Evolutionary conservation across 2,797 vertebrate species (phyloP).

Genomic region (Hylomyscus alleni): DNA sequence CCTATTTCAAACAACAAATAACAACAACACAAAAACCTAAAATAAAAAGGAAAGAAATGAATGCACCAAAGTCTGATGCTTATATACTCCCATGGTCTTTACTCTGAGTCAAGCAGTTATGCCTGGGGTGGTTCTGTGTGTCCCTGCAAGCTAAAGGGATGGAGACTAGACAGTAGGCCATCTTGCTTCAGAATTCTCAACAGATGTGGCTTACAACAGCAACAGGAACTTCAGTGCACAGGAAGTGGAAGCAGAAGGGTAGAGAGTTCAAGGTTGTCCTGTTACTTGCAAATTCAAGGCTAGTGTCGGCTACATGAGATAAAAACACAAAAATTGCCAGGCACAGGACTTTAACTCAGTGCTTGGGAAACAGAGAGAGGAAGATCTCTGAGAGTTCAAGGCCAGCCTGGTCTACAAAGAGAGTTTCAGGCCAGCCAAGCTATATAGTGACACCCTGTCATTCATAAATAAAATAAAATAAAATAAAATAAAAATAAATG

Average conservation of each 20-base stretch:
- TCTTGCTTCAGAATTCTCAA: background rate
- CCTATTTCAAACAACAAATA: background rate
- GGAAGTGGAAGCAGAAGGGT: background rate
- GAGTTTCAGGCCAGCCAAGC: background rate
- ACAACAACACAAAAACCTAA: background rate
- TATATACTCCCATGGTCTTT: background rate
- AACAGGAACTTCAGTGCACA: background rate
- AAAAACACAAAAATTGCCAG: background rate
- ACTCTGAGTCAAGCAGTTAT: background rate
- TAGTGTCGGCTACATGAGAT: background rate
- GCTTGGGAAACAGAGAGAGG: background rate
- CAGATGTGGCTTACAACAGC: background rate
- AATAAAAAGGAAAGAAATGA: background rate
- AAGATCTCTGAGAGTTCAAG: background rate
- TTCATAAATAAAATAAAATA: background rate
- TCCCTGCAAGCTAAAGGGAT: background rate
- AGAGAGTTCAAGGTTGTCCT: background rate
- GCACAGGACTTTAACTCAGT: background rate
- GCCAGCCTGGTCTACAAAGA: background rate
- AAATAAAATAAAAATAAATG: background rate
- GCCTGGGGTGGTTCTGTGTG: background rate
- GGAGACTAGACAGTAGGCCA: no score
- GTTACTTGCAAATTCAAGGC: background rate
- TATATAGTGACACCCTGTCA: background rate
- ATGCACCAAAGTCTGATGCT: background rate